These are phyloP conservation scores for Prionace glauca DNA, from an alignment of 2,797 vertebrate genomes.

Conservation along the genomic window DNA sequence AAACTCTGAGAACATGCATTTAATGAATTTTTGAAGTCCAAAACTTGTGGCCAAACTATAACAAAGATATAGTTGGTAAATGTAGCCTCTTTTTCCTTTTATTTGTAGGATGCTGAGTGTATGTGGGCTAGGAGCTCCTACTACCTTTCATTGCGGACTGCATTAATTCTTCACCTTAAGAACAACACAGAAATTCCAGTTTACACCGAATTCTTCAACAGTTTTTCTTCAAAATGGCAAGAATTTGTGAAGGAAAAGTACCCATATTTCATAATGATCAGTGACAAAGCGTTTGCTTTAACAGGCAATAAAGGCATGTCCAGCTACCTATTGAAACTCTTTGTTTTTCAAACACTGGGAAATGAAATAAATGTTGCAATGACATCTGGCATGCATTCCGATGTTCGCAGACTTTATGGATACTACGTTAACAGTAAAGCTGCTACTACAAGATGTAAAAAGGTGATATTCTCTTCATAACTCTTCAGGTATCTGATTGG, in stretches of 20 bases:
- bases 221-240: constrained; percentile 32
- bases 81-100: neutral
- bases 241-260: constrained; percentile 23
- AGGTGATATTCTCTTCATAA: constrained; percentile 6
- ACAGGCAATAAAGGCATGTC: neutral
- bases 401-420: constrained; percentile 34
- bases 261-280: constrained; percentile 35
- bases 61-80: neutral
- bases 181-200: constrained; percentile 20
- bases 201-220: neutral
- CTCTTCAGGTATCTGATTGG: neutral
- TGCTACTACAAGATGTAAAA: neutral
- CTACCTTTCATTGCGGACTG: constrained; percentile 13
- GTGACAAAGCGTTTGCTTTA: neutral
- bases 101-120: constrained; percentile 26
- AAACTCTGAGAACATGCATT: neutral
- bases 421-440: constrained; percentile 24
- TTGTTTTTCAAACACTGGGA: constrained; percentile 27
- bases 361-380: constrained; percentile 33
- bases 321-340: constrained; percentile 18
- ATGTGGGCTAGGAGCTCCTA: constrained; percentile 27
- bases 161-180: constrained; percentile 31
- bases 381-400: constrained; percentile 23
- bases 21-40: neutral
- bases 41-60: neutral